phyloP scores from a whole-genome alignment of 2,113 vertebrate species.

The Mastomys coucha region DNA sequence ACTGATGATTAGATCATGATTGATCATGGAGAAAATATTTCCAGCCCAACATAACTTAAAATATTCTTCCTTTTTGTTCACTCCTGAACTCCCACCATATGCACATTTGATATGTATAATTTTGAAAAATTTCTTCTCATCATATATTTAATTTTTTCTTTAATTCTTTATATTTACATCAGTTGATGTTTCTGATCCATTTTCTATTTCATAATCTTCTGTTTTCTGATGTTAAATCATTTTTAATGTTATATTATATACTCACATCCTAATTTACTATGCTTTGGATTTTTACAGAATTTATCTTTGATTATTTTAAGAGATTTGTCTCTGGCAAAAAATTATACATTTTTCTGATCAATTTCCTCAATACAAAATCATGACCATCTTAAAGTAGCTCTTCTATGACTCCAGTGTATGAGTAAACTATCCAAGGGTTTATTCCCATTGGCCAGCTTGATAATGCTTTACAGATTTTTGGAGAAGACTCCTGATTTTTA shows the following conservation, averaged over 20 bases:
- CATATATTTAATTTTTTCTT: background rate
- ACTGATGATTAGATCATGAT: background rate
- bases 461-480: background rate
- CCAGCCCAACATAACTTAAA: background rate
- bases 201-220: constrained; percentile 21
- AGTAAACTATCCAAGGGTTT: background rate
- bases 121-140: background rate
- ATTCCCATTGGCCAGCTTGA: background rate
- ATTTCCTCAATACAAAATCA: too few species aligned
- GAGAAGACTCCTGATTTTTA: background rate
- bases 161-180: background rate
- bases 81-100: background rate
- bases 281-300: constrained; percentile 15
- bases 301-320: background rate
- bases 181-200: background rate
- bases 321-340: background rate
- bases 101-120: background rate
- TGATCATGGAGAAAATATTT: background rate
- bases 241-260: constrained; percentile 26
- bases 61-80: constrained; percentile 3
- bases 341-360: background rate
- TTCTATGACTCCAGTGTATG: background rate
- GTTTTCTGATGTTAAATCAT: background rate
- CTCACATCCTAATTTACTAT: background rate
- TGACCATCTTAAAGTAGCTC: background rate